phyloP scores from a whole-genome alignment of 2,113 vertebrate species.

The Nymphicus hollandicus region DNA sequence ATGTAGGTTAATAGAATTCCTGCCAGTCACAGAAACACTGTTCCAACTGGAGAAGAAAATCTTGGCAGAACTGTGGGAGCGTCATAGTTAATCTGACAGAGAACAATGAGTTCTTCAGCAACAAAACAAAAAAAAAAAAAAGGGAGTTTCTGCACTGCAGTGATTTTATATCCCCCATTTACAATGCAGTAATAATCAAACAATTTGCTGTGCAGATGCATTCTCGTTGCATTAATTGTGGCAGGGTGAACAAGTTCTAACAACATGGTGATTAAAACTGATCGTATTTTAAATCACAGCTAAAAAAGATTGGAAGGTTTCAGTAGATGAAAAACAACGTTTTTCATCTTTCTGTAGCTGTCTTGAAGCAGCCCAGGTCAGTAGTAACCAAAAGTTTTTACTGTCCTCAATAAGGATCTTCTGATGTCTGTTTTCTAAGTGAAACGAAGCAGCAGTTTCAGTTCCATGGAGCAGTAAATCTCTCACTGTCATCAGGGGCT shows the following conservation, averaged over 20 bases:
- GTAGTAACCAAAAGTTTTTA: not conserved
- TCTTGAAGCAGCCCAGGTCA: not conserved
- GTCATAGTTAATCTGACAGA: not conserved
- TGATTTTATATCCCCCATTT: slow-evolving; percentile 18
- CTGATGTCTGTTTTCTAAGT: not conserved
- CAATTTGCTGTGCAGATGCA: not conserved
- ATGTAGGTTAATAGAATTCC: not conserved
- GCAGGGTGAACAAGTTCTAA: slow-evolving; percentile 44
- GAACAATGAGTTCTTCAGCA: not conserved
- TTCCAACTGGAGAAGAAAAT: not conserved
- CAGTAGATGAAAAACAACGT: not conserved
- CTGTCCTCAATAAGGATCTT: not conserved
- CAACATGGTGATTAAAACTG: not conserved
- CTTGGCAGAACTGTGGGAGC: not conserved
- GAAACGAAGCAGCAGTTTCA: not conserved
- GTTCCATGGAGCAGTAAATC: not conserved
- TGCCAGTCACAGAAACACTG: not conserved
- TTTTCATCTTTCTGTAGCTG: not conserved
- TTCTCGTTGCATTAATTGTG: not conserved
- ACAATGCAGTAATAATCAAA: slow-evolving; percentile 43
- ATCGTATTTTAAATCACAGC: not conserved
- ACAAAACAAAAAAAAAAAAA: not conserved
- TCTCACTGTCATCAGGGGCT: not conserved
- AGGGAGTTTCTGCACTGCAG: not conserved
- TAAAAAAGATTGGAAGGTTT: not conserved